Evolutionary conservation across 2,888 invertebrate genomes (phyloP).

Genomic region (Netelia melanura): DNA sequence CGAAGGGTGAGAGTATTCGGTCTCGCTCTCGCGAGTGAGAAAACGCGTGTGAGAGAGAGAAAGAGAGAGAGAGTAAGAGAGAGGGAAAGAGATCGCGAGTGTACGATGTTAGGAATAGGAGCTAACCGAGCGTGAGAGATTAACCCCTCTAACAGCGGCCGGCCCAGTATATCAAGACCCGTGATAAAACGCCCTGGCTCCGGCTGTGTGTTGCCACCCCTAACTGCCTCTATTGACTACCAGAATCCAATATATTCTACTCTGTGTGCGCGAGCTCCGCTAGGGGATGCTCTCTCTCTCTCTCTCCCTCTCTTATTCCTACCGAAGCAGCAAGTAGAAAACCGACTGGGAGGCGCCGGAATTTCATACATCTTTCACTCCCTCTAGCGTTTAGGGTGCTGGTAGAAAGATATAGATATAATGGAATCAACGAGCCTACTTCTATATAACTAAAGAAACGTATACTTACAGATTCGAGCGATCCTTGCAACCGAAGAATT

Average conservation of each 20-base stretch:
- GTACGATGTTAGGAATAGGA: slow-evolving; percentile 83
- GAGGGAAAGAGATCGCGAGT: slow-evolving; percentile 64
- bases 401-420: slow-evolving; percentile 16
- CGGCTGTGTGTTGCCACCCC: slow-evolving; percentile 83
- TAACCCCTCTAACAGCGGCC: slow-evolving; percentile 84
- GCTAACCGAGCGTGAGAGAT: slow-evolving; percentile 85
- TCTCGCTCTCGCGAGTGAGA: slow-evolving; percentile 20
- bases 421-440: neutral
- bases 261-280: slow-evolving; percentile 65
- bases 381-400: slow-evolving; percentile 25
- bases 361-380: slow-evolving; percentile 83
- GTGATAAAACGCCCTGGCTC: slow-evolving; percentile 84
- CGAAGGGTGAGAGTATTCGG: slow-evolving; percentile 45
- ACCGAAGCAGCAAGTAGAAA: slow-evolving; percentile 78
- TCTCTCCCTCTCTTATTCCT: slow-evolving; percentile 39
- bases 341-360: slow-evolving; percentile 83
- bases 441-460: neutral
- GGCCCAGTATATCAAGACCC: slow-evolving; percentile 84
- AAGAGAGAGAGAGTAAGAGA: slow-evolving; percentile 59
- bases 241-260: slow-evolving; percentile 84
- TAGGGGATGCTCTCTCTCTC: slow-evolving; percentile 11
- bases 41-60: slow-evolving; percentile 48
- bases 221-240: slow-evolving; percentile 84
- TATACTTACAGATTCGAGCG: neutral
- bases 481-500: slow-evolving; percentile 30